Conservation (phyloP, 2,797 vertebrate genomes). For the Tympanoctomys barrerae region DNA sequence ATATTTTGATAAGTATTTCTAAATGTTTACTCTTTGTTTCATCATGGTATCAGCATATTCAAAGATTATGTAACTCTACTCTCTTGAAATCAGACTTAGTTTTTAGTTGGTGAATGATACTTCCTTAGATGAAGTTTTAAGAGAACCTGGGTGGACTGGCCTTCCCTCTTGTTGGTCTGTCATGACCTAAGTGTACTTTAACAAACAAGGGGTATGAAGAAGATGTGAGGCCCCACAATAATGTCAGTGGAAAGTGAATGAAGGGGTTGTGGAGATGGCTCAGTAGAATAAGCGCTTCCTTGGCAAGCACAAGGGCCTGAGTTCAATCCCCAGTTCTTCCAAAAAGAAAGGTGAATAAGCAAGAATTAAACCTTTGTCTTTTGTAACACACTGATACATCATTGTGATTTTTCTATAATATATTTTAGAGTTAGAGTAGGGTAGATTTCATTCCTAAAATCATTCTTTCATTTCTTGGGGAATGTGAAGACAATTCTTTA, state of each 20-base stretch:
- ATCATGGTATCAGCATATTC: not conserved
- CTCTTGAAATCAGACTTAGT: not conserved
- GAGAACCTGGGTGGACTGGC: not conserved
- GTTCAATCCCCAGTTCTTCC: too few relatives aligned
- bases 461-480: not conserved
- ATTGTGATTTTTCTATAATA: not conserved
- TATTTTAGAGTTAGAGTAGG: not conserved
- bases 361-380: not conserved
- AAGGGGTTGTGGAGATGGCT: too few relatives aligned
- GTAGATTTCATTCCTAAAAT: not conserved
- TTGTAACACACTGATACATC: not conserved
- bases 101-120: not conserved
- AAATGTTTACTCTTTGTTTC: not conserved
- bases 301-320: too few relatives aligned
- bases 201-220: not conserved
- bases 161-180: not conserved
- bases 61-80: not conserved
- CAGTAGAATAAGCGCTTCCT: too few relatives aligned
- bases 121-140: not conserved
- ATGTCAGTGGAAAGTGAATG: not conserved
- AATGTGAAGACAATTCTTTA: not conserved
- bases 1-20: not conserved
- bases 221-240: not conserved
- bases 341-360: not conserved
- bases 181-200: not conserved